These are phyloP conservation scores for Allygus modestus DNA, from an alignment of 2,888 invertebrate species.

Conservation along the genomic window DNA sequence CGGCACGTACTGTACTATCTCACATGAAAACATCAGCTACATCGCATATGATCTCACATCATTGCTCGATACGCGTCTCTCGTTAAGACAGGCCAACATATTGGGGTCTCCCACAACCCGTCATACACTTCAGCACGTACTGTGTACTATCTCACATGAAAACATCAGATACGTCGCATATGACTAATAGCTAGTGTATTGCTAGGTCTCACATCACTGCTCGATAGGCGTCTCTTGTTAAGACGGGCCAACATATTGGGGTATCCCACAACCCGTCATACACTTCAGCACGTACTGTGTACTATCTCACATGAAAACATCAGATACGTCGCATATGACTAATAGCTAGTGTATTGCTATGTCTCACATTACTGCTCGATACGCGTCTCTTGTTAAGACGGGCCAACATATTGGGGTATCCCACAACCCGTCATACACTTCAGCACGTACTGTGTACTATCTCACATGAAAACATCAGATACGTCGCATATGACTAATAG, in stretches of 20 bases:
- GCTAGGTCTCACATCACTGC: background rate
- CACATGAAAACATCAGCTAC: background rate
- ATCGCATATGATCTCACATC: background rate
- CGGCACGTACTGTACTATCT: background rate
- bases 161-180: background rate
- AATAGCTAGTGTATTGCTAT: no score
- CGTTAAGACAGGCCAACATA: constrained; percentile 35
- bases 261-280: background rate
- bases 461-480: background rate
- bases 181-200: no score
- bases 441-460: background rate
- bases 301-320: background rate
- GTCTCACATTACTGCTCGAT: background rate
- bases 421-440: background rate
- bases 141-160: background rate
- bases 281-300: background rate
- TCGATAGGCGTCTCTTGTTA: no score
- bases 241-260: constrained; percentile 40
- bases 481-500: background rate
- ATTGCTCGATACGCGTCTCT: no score
- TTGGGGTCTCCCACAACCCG: constrained; percentile 14
- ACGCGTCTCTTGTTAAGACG: no score
- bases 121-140: background rate
- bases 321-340: background rate
- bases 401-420: constrained; percentile 37